Evolutionary conservation across 2,888 invertebrate species (phyloP), one percentile per base, ranked within the genome.

Genomic region (Drosophila austrosaltans): DNA sequence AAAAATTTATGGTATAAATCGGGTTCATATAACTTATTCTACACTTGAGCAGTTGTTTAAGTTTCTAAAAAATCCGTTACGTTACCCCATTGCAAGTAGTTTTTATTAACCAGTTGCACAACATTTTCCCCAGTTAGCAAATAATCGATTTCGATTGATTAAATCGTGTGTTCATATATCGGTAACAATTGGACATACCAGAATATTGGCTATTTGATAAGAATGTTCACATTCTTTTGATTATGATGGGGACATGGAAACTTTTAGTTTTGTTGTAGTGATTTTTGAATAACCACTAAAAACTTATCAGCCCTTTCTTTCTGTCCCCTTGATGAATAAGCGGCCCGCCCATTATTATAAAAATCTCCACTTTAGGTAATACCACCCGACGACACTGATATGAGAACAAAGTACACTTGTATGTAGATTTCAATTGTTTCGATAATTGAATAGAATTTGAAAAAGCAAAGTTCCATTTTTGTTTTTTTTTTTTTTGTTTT

Each of bases 181-280:
- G 44, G 10, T 48, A 22, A 48, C 10, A 48, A 48, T 48, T 48
- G 48, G 10, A 48, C 22, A 25, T 48, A 48, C 22, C 25, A 12
- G 25, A 22, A 22, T 48, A 25, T 7, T 22, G 12, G 4, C 4
- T 48, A 36, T 12, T 25, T 25, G 48, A 48, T 48, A 48, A 25
- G 48, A 25, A 48, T 48, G 10, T 25, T 48, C 48, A 10, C 48
- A 48, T 48, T 25, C 22, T 25, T 48, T 48, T 25, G 48, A 48
- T 48, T 48, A 10, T 6, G 10, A 36, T 8, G 20, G 22, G 48
- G 10, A 48, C 30, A 12, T 3, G 22, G 48, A 7, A 22, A 48
- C 48, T 48, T 20, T 22, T 48, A 3, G 6, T 44, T 10, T 48
- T 10, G 6, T 44, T 10, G 48, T 20, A 44, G 44, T 44, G 44